phyloP scores from a whole-genome alignment of 2,113 vertebrate genomes.

The Odontophorus gujanensis region DNA sequence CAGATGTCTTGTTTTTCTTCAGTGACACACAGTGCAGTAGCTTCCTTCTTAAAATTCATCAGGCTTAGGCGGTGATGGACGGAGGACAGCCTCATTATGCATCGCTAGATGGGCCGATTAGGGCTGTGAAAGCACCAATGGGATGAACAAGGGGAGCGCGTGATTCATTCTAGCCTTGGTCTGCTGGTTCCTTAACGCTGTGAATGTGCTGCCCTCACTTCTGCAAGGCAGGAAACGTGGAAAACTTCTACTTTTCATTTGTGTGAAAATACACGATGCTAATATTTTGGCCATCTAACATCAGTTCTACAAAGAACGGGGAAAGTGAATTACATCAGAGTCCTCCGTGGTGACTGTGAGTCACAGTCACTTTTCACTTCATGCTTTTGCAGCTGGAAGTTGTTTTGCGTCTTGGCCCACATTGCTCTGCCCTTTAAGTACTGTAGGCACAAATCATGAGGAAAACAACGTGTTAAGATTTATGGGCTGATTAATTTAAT shows the following conservation, averaged over 20 bases:
- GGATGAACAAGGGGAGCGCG: constrained; percentile 79
- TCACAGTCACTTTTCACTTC: constrained; percentile 40
- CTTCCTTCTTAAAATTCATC: constrained; percentile 76
- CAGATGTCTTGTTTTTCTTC: constrained; percentile 70
- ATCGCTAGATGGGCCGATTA: constrained; percentile 75
- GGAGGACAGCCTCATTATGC: constrained; percentile 80
- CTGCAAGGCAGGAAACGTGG: constrained; percentile 5
- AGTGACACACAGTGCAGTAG: constrained; percentile 61
- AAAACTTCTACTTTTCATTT: constrained; percentile 42
- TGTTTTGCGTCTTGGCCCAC: not conserved
- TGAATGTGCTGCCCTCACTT: constrained; percentile 53
- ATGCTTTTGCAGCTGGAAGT: constrained; percentile 6
- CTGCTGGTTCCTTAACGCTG: constrained; percentile 82
- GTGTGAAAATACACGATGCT: constrained; percentile 48
- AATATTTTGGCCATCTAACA: constrained; percentile 14
- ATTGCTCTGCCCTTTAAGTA: not conserved
- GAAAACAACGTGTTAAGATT: constrained; percentile 23
- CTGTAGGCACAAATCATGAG: not conserved
- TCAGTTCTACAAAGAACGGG: not conserved
- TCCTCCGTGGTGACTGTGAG: constrained; percentile 5
- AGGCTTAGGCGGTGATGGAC: constrained; percentile 79
- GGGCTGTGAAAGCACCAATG: constrained; percentile 82
- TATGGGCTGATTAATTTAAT: constrained; percentile 26
- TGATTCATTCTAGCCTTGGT: constrained; percentile 86
- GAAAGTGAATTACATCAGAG: constrained; percentile 29